These are phyloP conservation scores for Dendrocincla fuliginosa DNA, from an alignment of 2,797 vertebrate species.

Conservation along the genomic window DNA sequence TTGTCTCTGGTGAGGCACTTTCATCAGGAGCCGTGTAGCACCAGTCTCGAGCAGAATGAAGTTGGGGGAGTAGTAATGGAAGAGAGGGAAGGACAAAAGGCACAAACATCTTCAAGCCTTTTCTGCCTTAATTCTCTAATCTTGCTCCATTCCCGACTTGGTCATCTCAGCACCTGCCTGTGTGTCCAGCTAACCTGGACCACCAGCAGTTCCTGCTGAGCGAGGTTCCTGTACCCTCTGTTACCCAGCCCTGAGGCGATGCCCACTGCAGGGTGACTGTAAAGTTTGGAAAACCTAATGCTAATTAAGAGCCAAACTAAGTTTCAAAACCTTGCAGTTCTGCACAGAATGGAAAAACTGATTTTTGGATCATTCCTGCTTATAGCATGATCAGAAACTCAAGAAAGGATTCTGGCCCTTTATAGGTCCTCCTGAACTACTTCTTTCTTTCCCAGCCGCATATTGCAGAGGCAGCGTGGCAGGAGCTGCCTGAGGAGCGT, in stretches of 20 bases:
- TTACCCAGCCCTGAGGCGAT: neutral
- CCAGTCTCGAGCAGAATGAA: accelerated
- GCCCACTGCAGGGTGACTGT: neutral
- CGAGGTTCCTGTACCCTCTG: neutral
- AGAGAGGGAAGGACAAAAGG: neutral
- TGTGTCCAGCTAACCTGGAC: neutral
- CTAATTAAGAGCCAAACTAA: neutral
- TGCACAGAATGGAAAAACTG: neutral
- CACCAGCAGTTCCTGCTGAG: neutral
- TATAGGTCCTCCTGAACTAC: neutral
- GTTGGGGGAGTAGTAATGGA: neutral
- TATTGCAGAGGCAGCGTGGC: neutral
- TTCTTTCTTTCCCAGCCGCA: accelerated
- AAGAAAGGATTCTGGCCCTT: neutral
- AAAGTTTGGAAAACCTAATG: neutral
- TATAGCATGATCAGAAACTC: neutral
- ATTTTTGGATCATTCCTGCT: neutral
- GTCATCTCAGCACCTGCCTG: neutral
- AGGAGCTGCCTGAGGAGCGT: neutral
- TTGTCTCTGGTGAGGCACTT: neutral
- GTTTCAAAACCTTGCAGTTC: neutral
- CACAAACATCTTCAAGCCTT: neutral
- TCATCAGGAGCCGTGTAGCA: neutral
- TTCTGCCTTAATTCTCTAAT: neutral
- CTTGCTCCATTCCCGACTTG: neutral